Evolutionary conservation across 2,888 invertebrate species (phyloP).

Genomic region (Mactromeris polynyma): DNA sequence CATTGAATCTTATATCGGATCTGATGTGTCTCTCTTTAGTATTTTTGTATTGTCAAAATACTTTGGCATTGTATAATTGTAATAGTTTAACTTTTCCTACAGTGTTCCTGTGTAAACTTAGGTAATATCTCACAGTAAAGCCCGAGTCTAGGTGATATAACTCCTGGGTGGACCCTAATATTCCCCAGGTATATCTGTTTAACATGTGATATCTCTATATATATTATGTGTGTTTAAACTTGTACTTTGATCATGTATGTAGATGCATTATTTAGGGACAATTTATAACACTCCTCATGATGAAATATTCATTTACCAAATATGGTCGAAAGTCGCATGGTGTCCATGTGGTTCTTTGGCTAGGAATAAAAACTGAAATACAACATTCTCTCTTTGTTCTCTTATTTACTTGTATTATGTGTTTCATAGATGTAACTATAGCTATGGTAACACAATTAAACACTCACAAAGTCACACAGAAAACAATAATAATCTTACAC

Average conservation of each 20-base stretch:
- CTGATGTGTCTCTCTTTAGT: neutral
- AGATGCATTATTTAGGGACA: conserved; percentile 11
- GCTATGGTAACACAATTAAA: too few relatives aligned
- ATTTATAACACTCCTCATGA: conserved; percentile 17
- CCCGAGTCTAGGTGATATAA: neutral
- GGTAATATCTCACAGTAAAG: neutral
- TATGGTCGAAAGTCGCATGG: conserved; percentile 37
- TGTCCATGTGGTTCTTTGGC: conserved; percentile 17
- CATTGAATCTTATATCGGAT: neutral
- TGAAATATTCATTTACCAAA: conserved; percentile 37
- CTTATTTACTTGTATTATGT: neutral
- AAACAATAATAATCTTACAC: too few relatives aligned
- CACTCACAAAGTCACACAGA: too few relatives aligned
- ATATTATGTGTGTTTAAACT: conserved; percentile 14
- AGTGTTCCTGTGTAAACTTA: too few relatives aligned
- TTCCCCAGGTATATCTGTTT: neutral
- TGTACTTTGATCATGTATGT: conserved; percentile 14
- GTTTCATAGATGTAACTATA: too few relatives aligned
- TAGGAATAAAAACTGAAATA: conserved; percentile 32
- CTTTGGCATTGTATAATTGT: neutral
- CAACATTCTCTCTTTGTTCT: conserved; percentile 4
- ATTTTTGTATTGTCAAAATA: conserved; percentile 12
- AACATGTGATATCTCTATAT: conserved; percentile 15
- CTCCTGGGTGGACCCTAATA: neutral
- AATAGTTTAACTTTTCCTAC: too few relatives aligned